A percentile compares a stretch with the other conserved stretches of the same genome.
These are phyloP conservation scores for Notoglanidium macrostoma DNA, from an alignment of 2,797 vertebrate genomes.

Conservation along the genomic window DNA sequence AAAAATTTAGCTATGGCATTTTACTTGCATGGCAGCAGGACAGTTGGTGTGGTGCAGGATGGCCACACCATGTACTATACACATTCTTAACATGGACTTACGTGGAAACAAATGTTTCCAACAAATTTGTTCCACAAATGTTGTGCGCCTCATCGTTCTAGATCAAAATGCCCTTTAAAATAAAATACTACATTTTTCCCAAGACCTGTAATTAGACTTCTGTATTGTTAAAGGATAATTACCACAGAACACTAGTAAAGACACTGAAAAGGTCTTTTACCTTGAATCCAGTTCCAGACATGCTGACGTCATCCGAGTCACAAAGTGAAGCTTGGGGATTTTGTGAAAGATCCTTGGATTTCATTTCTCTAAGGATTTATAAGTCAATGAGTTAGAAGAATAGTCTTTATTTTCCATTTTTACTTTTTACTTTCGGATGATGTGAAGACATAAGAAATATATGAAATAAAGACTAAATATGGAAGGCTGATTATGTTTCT, in stretches of 20 bases:
- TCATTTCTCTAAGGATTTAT: background rate
- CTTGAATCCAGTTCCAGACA: conserved; percentile 25
- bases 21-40: background rate
- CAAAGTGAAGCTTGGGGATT: background rate
- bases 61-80: background rate
- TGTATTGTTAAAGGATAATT: background rate
- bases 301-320: conserved; percentile 14
- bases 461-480: background rate
- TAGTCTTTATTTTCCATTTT: background rate
- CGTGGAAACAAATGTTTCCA: no score
- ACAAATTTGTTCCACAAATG: background rate
- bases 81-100: background rate
- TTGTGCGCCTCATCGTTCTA: background rate
- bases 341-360: conserved; percentile 7
- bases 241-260: background rate
- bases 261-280: conserved; percentile 7
- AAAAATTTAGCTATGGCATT: no score
- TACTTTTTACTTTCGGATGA: background rate
- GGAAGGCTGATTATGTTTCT: background rate
- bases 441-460: background rate
- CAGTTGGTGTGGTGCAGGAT: background rate
- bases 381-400: background rate
- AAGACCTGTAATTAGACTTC: background rate
- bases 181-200: background rate
- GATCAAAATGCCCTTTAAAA: background rate